These are phyloP conservation scores for Fregata magnificens DNA, from an alignment of 2,113 vertebrate species.

Conservation along the genomic window DNA sequence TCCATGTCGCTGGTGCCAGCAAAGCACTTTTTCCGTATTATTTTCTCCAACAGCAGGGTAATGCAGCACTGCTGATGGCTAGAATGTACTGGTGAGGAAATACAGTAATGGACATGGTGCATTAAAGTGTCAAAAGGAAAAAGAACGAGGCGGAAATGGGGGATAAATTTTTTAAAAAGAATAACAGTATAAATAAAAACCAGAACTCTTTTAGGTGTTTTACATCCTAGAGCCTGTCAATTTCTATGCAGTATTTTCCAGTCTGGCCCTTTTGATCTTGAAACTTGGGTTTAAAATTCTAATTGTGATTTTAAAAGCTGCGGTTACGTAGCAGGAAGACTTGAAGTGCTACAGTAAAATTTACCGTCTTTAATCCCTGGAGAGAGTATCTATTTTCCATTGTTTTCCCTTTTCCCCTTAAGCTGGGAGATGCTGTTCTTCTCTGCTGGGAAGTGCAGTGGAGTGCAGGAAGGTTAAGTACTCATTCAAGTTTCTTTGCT, in stretches of 20 bases:
- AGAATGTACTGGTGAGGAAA: slow-evolving; percentile 63
- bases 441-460: slow-evolving; percentile 46
- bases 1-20: slow-evolving; percentile 49
- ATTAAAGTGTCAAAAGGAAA: slow-evolving; percentile 66
- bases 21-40: slow-evolving; percentile 60
- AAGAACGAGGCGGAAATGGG: slow-evolving; percentile 17
- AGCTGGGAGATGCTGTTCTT: slow-evolving; percentile 49
- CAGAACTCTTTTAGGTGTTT: neutral
- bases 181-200: slow-evolving; percentile 40
- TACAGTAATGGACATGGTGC: slow-evolving; percentile 57
- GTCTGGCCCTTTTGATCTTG: slow-evolving; percentile 44
- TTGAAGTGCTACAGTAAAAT: slow-evolving; percentile 25
- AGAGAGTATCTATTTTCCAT: slow-evolving; percentile 21
- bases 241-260: neutral
- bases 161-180: slow-evolving; percentile 51
- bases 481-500: slow-evolving; percentile 53
- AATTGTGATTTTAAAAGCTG: slow-evolving; percentile 49
- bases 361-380: neutral
- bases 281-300: slow-evolving; percentile 50
- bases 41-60: slow-evolving; percentile 57
- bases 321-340: neutral
- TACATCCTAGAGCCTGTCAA: neutral
- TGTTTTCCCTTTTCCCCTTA: slow-evolving; percentile 46
- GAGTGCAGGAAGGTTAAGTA: slow-evolving; percentile 63
- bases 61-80: slow-evolving; percentile 59